These are phyloP conservation scores for Amphiprion percula DNA, from an alignment of 2,113 vertebrate genomes.

Conservation along the genomic window DNA sequence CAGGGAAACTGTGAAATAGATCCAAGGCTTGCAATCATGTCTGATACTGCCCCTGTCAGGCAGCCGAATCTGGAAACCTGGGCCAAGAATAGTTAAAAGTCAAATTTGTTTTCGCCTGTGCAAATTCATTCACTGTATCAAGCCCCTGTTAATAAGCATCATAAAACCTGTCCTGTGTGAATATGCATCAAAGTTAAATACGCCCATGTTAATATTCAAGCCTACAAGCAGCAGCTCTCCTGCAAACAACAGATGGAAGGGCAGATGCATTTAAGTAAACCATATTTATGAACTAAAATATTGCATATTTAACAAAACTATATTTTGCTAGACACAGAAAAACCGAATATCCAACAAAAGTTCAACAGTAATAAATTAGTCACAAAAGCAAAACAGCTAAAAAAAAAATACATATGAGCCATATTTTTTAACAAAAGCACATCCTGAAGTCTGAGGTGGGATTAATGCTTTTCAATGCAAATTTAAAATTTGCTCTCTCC, in stretches of 20 bases:
- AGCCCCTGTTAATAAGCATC: slow-evolving; percentile 61
- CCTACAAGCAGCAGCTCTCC: slow-evolving; percentile 52
- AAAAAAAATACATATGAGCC: neutral
- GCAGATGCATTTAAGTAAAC: slow-evolving; percentile 67
- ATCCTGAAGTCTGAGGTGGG: neutral
- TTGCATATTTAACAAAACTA: slow-evolving; percentile 44
- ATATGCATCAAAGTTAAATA: slow-evolving; percentile 76
- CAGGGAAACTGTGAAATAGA: slow-evolving; percentile 24
- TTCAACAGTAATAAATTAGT: neutral
- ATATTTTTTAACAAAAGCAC: neutral
- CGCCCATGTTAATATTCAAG: slow-evolving; percentile 62
- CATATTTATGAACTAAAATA: slow-evolving; percentile 51
- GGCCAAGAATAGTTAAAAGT: slow-evolving; percentile 59
- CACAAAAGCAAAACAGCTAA: neutral
- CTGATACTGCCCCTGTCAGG: slow-evolving; percentile 21
- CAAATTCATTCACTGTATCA: slow-evolving; percentile 56
- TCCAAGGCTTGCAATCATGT: slow-evolving; percentile 46
- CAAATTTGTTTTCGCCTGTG: slow-evolving; percentile 45
- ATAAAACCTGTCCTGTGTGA: slow-evolving; percentile 68
- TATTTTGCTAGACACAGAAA: slow-evolving; percentile 34
- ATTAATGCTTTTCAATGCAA: neutral
- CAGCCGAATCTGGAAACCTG: slow-evolving; percentile 18
- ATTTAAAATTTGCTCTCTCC: neutral
- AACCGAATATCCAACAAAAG: slow-evolving; percentile 6
- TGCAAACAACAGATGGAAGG: slow-evolving; percentile 71